These are phyloP conservation scores for Equus quagga DNA, from an alignment of 2,113 vertebrate genomes.

Conservation along the genomic window DNA sequence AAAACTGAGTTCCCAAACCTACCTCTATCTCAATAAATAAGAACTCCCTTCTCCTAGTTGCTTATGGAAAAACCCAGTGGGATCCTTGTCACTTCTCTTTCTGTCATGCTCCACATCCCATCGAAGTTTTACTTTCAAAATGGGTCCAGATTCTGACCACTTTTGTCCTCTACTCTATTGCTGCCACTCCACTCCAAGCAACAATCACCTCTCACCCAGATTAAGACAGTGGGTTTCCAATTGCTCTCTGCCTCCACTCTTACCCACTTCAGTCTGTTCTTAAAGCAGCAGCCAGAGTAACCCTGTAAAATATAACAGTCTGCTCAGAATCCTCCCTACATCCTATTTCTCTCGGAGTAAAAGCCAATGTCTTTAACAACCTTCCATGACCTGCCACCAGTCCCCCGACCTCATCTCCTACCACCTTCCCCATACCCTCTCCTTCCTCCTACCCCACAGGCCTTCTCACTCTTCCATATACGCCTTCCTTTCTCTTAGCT, in stretches of 20 bases:
- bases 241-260: neutral
- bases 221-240: neutral
- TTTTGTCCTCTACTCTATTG: neutral
- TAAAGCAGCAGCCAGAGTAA: neutral
- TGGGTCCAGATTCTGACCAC: neutral
- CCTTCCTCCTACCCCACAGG: rapidly evolving
- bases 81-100: neutral
- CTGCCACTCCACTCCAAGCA: neutral
- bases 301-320: neutral
- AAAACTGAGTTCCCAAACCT: neutral
- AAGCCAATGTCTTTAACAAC: neutral
- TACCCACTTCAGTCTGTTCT: neutral
- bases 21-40: neutral
- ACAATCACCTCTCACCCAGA: neutral
- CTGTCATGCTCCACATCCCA: neutral
- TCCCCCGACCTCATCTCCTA: neutral
- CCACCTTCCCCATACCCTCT: too few relatives aligned
- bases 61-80: neutral
- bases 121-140: conserved; percentile 17
- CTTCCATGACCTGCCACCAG: neutral
- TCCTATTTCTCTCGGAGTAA: neutral
- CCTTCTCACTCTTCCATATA: neutral
- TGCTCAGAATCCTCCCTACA: neutral
- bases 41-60: neutral
- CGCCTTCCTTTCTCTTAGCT: neutral